Conservation (phyloP, 2,113 vertebrate species). For the Atractosteus spatula region DNA sequence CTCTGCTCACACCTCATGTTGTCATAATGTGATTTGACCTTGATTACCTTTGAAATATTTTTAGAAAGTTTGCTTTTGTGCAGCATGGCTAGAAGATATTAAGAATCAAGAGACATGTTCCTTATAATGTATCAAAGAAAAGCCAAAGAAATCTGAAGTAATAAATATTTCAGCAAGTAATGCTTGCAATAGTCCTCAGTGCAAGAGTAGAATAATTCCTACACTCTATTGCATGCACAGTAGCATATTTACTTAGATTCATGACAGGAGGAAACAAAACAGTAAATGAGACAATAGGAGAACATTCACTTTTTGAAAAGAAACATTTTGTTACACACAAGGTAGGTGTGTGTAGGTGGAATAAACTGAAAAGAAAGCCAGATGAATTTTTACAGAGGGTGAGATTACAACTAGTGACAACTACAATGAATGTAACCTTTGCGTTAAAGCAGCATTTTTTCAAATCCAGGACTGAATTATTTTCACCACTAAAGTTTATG, state of each 20-base stretch:
- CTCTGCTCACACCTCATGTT: constrained; percentile 22
- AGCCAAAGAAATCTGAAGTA: constrained; percentile 34
- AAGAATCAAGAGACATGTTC: constrained; percentile 29
- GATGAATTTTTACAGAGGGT: not conserved
- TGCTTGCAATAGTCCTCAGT: constrained; percentile 2
- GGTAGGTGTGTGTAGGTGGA: not conserved
- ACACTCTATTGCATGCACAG: constrained; percentile 14
- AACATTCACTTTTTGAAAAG: not conserved
- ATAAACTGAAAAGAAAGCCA: not conserved
- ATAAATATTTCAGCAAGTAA: constrained; percentile 51
- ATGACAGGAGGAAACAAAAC: not conserved
- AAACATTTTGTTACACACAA: not conserved
- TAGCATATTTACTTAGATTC: constrained; percentile 23
- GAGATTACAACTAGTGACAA: not conserved
- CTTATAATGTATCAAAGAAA: constrained; percentile 35
- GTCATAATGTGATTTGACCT: constrained; percentile 41
- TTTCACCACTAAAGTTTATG: no score
- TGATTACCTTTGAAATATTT: constrained; percentile 35
- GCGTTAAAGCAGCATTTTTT: not conserved
- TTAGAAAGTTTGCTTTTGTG: constrained; percentile 23
- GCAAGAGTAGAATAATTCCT: constrained; percentile 23
- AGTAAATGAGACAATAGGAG: constrained; percentile 3
- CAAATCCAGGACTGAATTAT: no score
- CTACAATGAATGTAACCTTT: not conserved
- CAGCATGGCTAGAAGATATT: constrained; percentile 40